Conservation (phyloP, 2,888 invertebrate genomes). For the Lobophora halterata region DNA sequence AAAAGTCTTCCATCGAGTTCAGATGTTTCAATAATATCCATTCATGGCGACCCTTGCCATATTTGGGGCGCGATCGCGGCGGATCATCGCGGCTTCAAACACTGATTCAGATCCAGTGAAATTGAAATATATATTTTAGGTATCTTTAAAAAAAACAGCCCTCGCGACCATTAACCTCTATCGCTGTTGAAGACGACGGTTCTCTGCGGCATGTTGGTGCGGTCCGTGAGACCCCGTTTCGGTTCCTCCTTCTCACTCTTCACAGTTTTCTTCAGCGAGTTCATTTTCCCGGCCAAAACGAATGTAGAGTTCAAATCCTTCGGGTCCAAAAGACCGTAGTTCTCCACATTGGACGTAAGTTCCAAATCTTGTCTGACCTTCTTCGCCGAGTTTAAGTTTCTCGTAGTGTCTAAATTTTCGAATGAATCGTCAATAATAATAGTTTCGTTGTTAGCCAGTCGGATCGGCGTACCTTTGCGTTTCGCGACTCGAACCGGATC, state of each 20-base stretch:
- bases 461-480: slow-evolving; percentile 68
- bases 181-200: slow-evolving; percentile 51
- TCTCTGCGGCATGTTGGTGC: slow-evolving; percentile 56
- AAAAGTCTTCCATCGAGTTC: too few species aligned
- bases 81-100: too few species aligned
- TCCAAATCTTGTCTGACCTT: slow-evolving; percentile 56
- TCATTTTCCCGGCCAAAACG: slow-evolving; percentile 61
- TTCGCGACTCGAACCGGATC: slow-evolving; percentile 49
- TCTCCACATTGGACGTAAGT: slow-evolving; percentile 46
- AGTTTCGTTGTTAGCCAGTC: slow-evolving; percentile 62
- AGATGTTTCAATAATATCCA: too few species aligned
- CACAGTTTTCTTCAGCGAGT: slow-evolving; percentile 42
- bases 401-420: slow-evolving; percentile 55
- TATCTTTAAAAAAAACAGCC: too few species aligned
- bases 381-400: slow-evolving; percentile 59
- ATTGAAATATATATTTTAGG: too few species aligned
- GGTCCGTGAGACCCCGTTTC: slow-evolving; percentile 57
- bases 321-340: slow-evolving; percentile 51
- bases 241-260: slow-evolving; percentile 43
- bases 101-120: too few species aligned
- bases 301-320: slow-evolving; percentile 72
- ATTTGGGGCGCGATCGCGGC: too few species aligned
- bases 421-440: slow-evolving; percentile 70
- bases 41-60: too few species aligned
- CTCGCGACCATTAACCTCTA: slow-evolving; percentile 59